Evolutionary conservation across 2,113 vertebrate species (phyloP), one percentile per base, ranked within the genome.

Genomic region (Thunnus thynnus): DNA sequence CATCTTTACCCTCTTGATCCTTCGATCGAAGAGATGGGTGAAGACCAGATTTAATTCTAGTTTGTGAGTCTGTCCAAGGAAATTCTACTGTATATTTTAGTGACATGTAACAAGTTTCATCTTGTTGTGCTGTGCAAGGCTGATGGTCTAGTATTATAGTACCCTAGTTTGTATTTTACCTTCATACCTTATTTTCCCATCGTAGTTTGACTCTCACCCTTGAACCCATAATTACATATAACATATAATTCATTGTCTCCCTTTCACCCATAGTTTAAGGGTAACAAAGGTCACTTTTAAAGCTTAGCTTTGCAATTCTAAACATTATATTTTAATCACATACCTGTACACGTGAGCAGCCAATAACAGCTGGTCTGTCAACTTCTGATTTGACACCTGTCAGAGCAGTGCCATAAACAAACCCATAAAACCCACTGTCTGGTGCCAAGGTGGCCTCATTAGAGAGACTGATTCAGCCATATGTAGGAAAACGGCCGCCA

Each of bases 391-490:
- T 22, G 22, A 22, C 22, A 22, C 22, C 22, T 22, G 22, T 22
- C 22, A 22, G 58, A 62, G 44, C 27, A 8, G 44, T 30, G 25
- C 50, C 73, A 61, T 75, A 52, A 82, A 82, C 63, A 69, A 81
- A 48, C 80, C 55, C n/a, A 69, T 22, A 22, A 22, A 22, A 22
- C 22, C 22, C 1, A 22, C 22, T 22, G 22, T 78, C 57, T 47
- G 56, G 30, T 16, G 58, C 71, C 36, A 50, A 18, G 30, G 46
- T 67, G 66, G 13, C 27, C 66, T 66, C 10, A 18, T 63, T 30
- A 30, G 27, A 30, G 27, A 30, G 27, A 30, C 4, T 30, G 27
- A 30, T 30, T 30, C 27, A 47, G 51, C 55, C 68, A 61, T 77
- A 13, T 84, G 81, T 52, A 50, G 63, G n/a, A 50, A 60, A 58